Percentiles rank a stretch among this genome's conserved stretches.
phyloP scores from a whole-genome alignment of 2,888 invertebrate species.

The Microctonus hyperodae region DNA sequence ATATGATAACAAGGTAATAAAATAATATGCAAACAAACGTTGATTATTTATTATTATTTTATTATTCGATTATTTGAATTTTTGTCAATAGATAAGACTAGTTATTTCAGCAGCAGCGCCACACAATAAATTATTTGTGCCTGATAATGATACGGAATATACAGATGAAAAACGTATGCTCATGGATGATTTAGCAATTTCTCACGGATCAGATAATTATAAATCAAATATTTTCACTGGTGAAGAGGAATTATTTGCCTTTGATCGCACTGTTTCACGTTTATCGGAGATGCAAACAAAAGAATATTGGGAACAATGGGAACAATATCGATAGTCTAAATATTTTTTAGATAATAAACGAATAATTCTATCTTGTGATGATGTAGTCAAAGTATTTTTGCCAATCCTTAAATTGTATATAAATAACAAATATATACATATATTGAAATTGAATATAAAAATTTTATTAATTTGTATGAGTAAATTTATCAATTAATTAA shows the following conservation, averaged over 20 bases:
- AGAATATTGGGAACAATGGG: constrained; percentile 91
- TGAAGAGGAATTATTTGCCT: constrained; percentile 97
- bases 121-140: constrained; percentile 77
- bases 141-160: constrained; percentile 66
- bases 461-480: neutral
- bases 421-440: too few species aligned
- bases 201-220: constrained; percentile 75
- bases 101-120: constrained; percentile 85
- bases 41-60: constrained; percentile 1
- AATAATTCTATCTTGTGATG: neutral
- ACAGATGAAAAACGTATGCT: constrained; percentile 83
- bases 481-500: neutral
- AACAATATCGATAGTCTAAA: constrained; percentile 57
- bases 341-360: constrained; percentile 25
- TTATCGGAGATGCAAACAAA: constrained; percentile 95
- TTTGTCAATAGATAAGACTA: constrained; percentile 69
- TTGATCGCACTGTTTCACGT: constrained; percentile 91
- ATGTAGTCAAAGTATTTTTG: neutral
- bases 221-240: constrained; percentile 94
- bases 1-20: constrained; percentile 85
- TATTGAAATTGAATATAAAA: too few species aligned
- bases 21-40: constrained; percentile 12
- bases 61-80: constrained; percentile 15
- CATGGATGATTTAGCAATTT: constrained; percentile 95
- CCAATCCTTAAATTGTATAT: neutral